Percentiles rank a stretch among this genome's conserved stretches.
Conservation (phyloP, 2,113 vertebrate species). For the Electrona antarctica region DNA sequence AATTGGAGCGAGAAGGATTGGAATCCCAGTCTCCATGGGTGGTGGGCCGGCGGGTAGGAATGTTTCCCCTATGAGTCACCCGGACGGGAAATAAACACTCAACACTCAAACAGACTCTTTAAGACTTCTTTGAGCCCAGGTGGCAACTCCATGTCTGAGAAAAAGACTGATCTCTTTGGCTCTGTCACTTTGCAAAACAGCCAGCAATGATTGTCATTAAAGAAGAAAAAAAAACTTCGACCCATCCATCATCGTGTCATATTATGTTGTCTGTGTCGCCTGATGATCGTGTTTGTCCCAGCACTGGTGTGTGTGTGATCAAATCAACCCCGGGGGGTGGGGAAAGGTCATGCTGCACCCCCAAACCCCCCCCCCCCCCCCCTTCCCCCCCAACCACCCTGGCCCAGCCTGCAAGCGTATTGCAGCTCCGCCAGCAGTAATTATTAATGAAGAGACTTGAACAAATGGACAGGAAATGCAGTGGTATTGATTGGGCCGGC, state of each 20-base stretch:
- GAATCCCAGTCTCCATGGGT: background rate
- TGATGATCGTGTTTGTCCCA: constrained; percentile 54
- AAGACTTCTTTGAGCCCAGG: constrained; percentile 40
- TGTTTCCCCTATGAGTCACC: background rate
- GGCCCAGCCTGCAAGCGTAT: constrained; percentile 86
- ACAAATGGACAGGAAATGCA: constrained; percentile 99
- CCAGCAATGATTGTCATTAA: constrained; percentile 27
- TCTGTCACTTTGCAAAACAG: constrained; percentile 11
- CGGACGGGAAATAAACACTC: constrained; percentile 11
- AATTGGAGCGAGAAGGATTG: background rate
- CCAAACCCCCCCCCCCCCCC: constrained; percentile 35
- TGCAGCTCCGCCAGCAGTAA: constrained; percentile 93
- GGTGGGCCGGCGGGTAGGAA: background rate
- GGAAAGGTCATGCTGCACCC: constrained; percentile 87
- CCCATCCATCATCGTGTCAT: constrained; percentile 28
- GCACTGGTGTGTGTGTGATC: constrained; percentile 58
- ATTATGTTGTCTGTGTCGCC: constrained; percentile 45
- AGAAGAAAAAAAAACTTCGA: constrained; percentile 31
- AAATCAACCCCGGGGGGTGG: constrained; percentile 74
- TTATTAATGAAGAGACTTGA: constrained; percentile 99
- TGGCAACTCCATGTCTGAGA: constrained; percentile 6
- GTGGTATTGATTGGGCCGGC: constrained; percentile 92
- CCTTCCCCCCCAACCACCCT: constrained; percentile 33
- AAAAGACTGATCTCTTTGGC: constrained; percentile 16
- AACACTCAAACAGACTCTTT: constrained; percentile 24